Evolutionary conservation across 2,888 invertebrate species (phyloP).

Genomic region (Agonopterix heracliana): DNA sequence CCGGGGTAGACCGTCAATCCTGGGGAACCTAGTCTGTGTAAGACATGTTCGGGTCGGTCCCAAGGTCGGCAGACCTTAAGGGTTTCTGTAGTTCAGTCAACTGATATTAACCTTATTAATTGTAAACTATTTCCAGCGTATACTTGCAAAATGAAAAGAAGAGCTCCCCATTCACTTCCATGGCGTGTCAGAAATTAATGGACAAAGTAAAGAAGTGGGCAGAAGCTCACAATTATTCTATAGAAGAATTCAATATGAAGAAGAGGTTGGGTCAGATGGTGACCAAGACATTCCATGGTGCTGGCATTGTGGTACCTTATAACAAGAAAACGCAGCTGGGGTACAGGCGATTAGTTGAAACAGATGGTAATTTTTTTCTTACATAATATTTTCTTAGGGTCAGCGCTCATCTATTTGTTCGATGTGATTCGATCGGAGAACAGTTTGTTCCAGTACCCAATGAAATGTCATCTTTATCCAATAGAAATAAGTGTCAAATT

Average conservation of each 20-base stretch:
- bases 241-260: slow-evolving; percentile 77
- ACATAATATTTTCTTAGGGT: background rate
- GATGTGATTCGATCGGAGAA: too few species aligned
- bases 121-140: slow-evolving; percentile 38
- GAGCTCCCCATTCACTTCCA: slow-evolving; percentile 79
- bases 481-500: too few species aligned
- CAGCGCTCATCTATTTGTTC: too few species aligned
- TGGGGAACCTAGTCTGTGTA: too few species aligned
- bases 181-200: slow-evolving; percentile 75
- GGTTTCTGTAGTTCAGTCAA: too few species aligned
- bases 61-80: too few species aligned
- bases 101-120: too few species aligned
- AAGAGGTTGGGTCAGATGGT: slow-evolving; percentile 78
- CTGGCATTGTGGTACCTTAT: slow-evolving; percentile 91
- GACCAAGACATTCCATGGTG: slow-evolving; percentile 85
- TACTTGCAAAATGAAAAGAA: slow-evolving; percentile 72
- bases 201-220: slow-evolving; percentile 79
- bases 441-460: too few species aligned
- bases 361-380: slow-evolving; percentile 67
- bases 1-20: too few species aligned
- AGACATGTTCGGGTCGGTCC: too few species aligned
- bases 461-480: too few species aligned
- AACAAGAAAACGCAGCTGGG: slow-evolving; percentile 88
- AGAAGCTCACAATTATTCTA: slow-evolving; percentile 71
- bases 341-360: slow-evolving; percentile 85